phyloP scores from a whole-genome alignment of 2,888 invertebrate genomes.

The Trichopoda pennipes region DNA sequence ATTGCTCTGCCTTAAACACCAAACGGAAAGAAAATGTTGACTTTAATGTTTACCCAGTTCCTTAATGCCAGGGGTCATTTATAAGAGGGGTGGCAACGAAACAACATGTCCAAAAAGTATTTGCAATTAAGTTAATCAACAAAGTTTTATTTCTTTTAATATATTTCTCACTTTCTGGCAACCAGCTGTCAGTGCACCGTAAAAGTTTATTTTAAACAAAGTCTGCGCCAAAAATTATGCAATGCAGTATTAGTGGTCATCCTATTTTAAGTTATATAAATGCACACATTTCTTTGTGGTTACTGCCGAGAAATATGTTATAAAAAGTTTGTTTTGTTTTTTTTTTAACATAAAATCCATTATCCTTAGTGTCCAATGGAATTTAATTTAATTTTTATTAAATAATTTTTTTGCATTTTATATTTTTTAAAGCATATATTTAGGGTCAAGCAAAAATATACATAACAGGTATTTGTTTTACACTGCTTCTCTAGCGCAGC shows the following conservation, averaged over 20 bases:
- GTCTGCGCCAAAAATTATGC: slow-evolving; percentile 64
- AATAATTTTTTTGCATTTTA: too few relatives aligned
- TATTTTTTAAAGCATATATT: too few relatives aligned
- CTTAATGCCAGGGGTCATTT: slow-evolving; percentile 40
- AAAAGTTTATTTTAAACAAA: slow-evolving; percentile 19
- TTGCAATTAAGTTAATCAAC: slow-evolving; percentile 73
- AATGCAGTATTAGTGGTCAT: slow-evolving; percentile 65
- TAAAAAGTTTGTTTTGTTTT: too few relatives aligned
- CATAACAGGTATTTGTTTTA: too few relatives aligned
- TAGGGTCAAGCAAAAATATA: too few relatives aligned
- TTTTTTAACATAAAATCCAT: not conserved
- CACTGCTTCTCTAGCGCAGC: too few relatives aligned
- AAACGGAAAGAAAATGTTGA: not conserved
- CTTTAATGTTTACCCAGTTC: not conserved
- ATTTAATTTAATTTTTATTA: too few relatives aligned
- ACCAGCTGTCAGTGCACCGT: slow-evolving; percentile 67
- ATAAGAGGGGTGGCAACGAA: not conserved
- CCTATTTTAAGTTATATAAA: not conserved
- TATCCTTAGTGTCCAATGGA: too few relatives aligned
- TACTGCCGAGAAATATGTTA: not conserved
- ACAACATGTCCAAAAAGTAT: slow-evolving; percentile 38
- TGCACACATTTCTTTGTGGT: too few relatives aligned
- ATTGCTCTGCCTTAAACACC: not conserved
- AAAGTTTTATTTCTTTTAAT: slow-evolving; percentile 66
- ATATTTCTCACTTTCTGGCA: slow-evolving; percentile 54